Base-by-base conservation (phyloP, 2,113 vertebrate genomes). In the Raja brachyura region DNA sequence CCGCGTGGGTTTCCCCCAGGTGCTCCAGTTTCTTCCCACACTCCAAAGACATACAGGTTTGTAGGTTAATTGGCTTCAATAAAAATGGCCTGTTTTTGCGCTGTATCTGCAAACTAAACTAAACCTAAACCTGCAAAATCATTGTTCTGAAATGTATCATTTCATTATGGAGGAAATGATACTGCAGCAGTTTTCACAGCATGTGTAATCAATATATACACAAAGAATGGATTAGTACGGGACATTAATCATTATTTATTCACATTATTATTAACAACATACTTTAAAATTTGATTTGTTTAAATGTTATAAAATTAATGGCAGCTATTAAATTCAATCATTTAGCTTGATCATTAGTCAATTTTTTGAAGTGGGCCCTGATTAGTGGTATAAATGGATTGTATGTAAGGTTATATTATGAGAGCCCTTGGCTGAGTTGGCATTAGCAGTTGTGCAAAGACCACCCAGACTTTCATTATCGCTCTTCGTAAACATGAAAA, bases 401-500 rank as follows among this genome's bases (percentile, higher is more conserved):
- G 59, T 63, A 88, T 61, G 1, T 14, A 13, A 31, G n/a, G 3
- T n/a, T n/a, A 66, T 88, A 88, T 63, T 31, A 88, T 31, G 28
- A 28, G n/a, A 31, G 59, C 8, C 63, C 61, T 63, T 66, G 28
- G 8, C 63, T 88, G 28, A 63, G 59, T 88, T 66, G 56, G n/a
- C 25, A 33, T n/a, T 8, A 66, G 28, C 13, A 61, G 28, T 61
- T 59, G 22, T 14, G 25, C 48, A 6, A 86, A 86, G 81, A 86
- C 59, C 83, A 88, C 83, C 83, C 59, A 88, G 83, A 63, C 83
- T 88, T 88, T 86, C 25, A 86, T 86, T 86, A 48, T 63, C 59
- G 59, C 18, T 73, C n/a, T n/a, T 63, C 16, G 20, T 48, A 20
- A 73, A 73, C 70, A 14, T 73, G 18, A 31, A 88, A 31, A 18